Evolutionary conservation across 2,888 invertebrate genomes (phyloP).

Genomic region (Heteromyza rotundicornis): DNA sequence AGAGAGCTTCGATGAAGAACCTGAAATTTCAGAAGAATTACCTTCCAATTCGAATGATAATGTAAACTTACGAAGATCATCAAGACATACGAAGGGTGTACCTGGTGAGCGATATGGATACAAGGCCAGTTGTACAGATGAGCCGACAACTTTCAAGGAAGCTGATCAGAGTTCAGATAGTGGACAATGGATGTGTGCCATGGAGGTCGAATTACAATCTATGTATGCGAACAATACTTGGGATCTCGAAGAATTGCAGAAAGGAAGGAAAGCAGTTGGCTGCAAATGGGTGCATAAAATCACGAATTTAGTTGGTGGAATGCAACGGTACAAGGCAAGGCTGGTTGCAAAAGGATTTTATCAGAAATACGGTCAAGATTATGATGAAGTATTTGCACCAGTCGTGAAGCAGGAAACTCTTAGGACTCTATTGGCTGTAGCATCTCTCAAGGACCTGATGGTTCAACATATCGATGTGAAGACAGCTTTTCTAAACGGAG

Average conservation of each 20-base stretch:
- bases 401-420: conserved; percentile 5
- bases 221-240: conserved; percentile 3
- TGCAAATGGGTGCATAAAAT: conserved; percentile 32
- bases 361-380: conserved; percentile 16
- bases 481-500: conserved; percentile 20
- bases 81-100: too few relatives aligned
- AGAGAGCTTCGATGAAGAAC: too few relatives aligned
- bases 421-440: conserved; percentile 3
- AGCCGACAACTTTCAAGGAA: too few relatives aligned
- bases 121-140: too few relatives aligned
- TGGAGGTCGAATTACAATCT: neutral
- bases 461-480: conserved; percentile 10
- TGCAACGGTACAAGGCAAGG: neutral
- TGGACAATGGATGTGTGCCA: neutral
- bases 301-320: conserved; percentile 9
- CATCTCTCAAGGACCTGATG: neutral
- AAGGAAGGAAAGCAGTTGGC: conserved; percentile 31
- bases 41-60: too few relatives aligned
- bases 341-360: conserved; percentile 8
- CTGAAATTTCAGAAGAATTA: too few relatives aligned
- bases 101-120: too few relatives aligned
- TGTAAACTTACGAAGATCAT: too few relatives aligned
- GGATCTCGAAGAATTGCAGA: conserved; percentile 25
- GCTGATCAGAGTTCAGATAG: too few relatives aligned
- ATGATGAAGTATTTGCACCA: conserved; percentile 11